Evolutionary conservation across 2,888 invertebrate genomes (phyloP).

Genomic region (Bugulina stolonifera): DNA sequence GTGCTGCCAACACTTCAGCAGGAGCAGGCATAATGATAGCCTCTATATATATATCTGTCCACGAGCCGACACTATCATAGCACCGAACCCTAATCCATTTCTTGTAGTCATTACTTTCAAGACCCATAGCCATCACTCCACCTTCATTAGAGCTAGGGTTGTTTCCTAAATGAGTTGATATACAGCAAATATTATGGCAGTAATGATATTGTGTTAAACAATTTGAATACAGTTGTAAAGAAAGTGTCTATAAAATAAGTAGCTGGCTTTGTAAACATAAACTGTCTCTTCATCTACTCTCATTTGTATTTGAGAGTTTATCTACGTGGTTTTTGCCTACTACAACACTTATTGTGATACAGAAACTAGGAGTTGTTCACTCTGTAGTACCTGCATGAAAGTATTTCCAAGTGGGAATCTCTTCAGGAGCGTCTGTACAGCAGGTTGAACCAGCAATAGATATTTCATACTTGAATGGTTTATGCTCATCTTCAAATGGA

Average conservation of each 20-base stretch:
- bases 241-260: too few relatives aligned
- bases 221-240: too few relatives aligned
- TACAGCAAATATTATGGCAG: too few relatives aligned
- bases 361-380: background rate
- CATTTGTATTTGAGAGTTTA: too few relatives aligned
- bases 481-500: constrained; percentile 22
- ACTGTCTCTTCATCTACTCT: too few relatives aligned
- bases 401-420: background rate
- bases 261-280: too few relatives aligned
- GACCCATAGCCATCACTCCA: background rate
- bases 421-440: background rate
- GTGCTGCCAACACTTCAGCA: background rate
- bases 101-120: background rate
- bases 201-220: too few relatives aligned
- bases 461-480: constrained; percentile 23
- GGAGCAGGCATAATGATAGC: constrained; percentile 1
- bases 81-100: background rate
- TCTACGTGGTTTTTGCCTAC: too few relatives aligned
- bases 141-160: background rate
- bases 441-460: background rate
- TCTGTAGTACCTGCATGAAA: constrained; percentile 2
- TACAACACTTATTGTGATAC: too few relatives aligned
- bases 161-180: background rate
- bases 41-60: constrained; percentile 11
- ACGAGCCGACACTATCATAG: constrained; percentile 1